These are phyloP conservation scores for Macropis europaea DNA, from an alignment of 2,888 invertebrate genomes.

Conservation along the genomic window DNA sequence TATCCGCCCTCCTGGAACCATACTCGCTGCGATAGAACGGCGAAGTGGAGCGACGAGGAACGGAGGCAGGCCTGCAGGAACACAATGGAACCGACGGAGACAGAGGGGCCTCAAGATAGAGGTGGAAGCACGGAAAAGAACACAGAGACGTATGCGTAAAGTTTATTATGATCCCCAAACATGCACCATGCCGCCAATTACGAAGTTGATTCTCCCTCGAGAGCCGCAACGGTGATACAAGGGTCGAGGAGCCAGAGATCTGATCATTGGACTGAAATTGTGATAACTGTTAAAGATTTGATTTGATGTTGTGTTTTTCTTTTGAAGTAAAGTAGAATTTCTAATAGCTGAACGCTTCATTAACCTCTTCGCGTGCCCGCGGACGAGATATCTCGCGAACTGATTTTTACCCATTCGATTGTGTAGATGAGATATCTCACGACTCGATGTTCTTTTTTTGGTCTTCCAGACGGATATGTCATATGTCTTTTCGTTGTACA, in stretches of 20 bases:
- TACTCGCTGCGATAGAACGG: constrained; percentile 8
- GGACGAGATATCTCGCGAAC: no score
- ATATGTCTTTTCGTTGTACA: no score
- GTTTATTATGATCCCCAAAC: constrained; percentile 20
- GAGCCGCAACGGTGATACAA: neutral
- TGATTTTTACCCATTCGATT: no score
- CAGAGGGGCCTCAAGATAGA: neutral
- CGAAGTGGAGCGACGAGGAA: neutral
- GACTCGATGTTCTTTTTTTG: no score
- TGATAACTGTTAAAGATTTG: no score
- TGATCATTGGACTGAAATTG: neutral
- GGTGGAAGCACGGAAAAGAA: neutral
- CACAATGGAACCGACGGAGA: neutral
- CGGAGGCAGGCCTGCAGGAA: no score
- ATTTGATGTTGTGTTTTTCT: no score
- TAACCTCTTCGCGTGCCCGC: no score
- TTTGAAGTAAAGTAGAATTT: no score
- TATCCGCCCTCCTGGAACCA: constrained; percentile 28
- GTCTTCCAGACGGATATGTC: no score
- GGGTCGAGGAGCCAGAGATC: neutral
- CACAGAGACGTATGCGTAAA: constrained; percentile 10
- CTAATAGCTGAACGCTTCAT: no score
- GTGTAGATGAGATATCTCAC: no score
- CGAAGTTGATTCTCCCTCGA: constrained; percentile 1
- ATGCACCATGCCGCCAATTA: constrained; percentile 23